Conservation (phyloP, 1,140 invertebrate species). For the Gryllus bimaculatus region DNA sequence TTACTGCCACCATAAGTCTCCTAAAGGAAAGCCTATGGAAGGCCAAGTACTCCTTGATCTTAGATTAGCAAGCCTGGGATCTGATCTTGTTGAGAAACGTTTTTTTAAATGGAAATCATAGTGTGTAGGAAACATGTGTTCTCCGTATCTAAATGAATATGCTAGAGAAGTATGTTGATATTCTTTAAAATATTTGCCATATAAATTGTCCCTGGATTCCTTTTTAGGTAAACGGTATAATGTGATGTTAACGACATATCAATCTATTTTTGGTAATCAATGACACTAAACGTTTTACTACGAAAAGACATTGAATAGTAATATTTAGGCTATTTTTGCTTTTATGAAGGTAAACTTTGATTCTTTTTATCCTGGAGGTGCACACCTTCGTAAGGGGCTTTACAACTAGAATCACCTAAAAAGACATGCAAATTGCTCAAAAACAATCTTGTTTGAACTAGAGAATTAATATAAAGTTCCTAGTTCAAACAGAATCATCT, state of each 20-base stretch:
- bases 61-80: constrained; percentile 34
- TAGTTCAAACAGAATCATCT: too few species aligned
- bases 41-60: constrained; percentile 35
- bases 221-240: background rate
- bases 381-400: too few species aligned
- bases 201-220: background rate
- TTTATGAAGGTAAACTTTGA: too few species aligned
- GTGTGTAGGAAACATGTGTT: background rate
- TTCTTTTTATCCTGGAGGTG: too few species aligned
- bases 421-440: too few species aligned
- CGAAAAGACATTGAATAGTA: too few species aligned
- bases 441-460: too few species aligned
- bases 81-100: constrained; percentile 38
- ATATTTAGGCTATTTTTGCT: too few species aligned
- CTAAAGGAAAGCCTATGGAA: constrained; percentile 35
- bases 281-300: background rate
- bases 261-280: background rate
- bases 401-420: too few species aligned
- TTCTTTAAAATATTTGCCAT: background rate
- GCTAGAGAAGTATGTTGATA: background rate
- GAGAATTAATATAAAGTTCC: too few species aligned
- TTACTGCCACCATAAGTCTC: constrained; percentile 38
- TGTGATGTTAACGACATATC: background rate
- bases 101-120: constrained; percentile 36
- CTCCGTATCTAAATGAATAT: background rate